Percentiles rank a stretch among this genome's conserved stretches.
Conservation (phyloP, 2,797 vertebrate species). For the Diplodus puntazzo region DNA sequence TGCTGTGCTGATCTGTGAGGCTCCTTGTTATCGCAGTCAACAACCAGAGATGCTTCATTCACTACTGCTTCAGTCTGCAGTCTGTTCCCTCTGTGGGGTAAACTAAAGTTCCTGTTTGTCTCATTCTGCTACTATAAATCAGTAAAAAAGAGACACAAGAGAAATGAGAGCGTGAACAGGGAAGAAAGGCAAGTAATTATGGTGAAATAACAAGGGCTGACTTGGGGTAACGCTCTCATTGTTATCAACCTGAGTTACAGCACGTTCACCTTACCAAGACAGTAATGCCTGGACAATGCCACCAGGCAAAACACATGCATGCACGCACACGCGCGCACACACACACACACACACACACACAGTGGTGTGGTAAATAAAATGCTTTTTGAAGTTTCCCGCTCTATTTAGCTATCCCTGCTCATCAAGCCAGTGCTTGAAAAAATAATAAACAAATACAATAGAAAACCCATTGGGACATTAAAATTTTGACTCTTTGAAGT, state of each 20-base stretch:
- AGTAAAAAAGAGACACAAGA: slow-evolving; percentile 12
- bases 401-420: too few species aligned
- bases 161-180: slow-evolving; percentile 2
- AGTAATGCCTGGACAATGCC: slow-evolving; percentile 12
- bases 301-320: slow-evolving; percentile 5
- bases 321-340: neutral
- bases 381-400: too few species aligned
- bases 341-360: too few species aligned
- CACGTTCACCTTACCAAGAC: slow-evolving; percentile 1
- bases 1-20: slow-evolving; percentile 20
- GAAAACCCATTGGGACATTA: too few species aligned
- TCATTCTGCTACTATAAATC: slow-evolving; percentile 10
- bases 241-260: slow-evolving; percentile 39
- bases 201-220: slow-evolving; percentile 43
- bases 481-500: too few species aligned
- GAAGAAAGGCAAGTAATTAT: slow-evolving; percentile 45
- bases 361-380: too few species aligned
- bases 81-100: slow-evolving; percentile 5
- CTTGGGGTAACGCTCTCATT: slow-evolving; percentile 32
- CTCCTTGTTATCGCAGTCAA: slow-evolving; percentile 21
- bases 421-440: too few species aligned
- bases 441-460: too few species aligned
- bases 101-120: slow-evolving; percentile 16
- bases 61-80: neutral
- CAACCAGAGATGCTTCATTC: slow-evolving; percentile 12